These are phyloP conservation scores for Ypsolopha scabrella DNA, from an alignment of 2,888 invertebrate species.

Conservation along the genomic window DNA sequence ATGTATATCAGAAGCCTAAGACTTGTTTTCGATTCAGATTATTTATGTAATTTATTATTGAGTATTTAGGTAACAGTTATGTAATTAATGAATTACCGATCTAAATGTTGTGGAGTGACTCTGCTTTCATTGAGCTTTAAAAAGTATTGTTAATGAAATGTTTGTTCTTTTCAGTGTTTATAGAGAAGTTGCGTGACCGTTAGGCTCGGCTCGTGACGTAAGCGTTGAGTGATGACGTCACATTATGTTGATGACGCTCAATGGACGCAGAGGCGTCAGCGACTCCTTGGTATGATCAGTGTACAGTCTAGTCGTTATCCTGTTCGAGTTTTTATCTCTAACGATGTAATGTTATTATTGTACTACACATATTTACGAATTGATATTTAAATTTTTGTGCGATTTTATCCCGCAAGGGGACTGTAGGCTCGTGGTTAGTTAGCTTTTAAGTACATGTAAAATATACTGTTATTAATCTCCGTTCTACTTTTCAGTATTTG, in stretches of 20 bases:
- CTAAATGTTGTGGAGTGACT: neutral
- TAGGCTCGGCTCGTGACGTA: too few relatives aligned
- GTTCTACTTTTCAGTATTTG: constrained; percentile 68
- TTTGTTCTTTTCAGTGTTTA: too few relatives aligned
- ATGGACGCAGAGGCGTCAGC: neutral
- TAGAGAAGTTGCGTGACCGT: too few relatives aligned
- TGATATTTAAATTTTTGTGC: constrained; percentile 59
- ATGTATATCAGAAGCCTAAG: constrained; percentile 62
- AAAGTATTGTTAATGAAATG: neutral
- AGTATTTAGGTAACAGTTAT: constrained; percentile 32
- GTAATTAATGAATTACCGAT: constrained; percentile 11
- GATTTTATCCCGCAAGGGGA: constrained; percentile 45
- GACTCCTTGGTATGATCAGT: constrained; percentile 63
- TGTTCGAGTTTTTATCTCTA: constrained; percentile 58
- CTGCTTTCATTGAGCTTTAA: neutral
- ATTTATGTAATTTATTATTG: constrained; percentile 67
- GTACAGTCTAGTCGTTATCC: constrained; percentile 71
- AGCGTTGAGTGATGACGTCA: too few relatives aligned
- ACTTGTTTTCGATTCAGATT: constrained; percentile 67
- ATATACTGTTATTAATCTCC: constrained; percentile 55
- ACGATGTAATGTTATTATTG: constrained; percentile 29
- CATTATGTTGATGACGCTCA: neutral
- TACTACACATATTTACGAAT: constrained; percentile 50
- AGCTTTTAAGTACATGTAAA: constrained; percentile 63
- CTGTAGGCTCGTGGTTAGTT: constrained; percentile 63